A percentile compares a stretch with the other conserved stretches of the same genome.
Evolutionary conservation across 2,888 invertebrate genomes (phyloP).

Genomic region (Harmothoe impar): DNA sequence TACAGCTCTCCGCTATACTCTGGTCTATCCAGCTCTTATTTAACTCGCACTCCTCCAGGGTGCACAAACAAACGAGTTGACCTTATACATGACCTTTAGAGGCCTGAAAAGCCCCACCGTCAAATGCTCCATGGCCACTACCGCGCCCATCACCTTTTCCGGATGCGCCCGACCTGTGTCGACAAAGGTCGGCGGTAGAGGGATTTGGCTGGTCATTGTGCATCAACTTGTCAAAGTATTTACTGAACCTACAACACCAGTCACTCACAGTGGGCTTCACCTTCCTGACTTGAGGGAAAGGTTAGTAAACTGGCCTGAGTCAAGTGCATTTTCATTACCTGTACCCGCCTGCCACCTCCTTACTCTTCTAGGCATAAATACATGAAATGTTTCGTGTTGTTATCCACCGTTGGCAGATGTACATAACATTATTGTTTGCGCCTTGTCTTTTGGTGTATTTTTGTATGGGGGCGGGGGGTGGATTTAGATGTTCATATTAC

Average conservation of each 20-base stretch:
- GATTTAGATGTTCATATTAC: too few species aligned
- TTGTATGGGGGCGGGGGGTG: too few species aligned
- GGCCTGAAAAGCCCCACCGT: background rate
- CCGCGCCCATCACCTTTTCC: slow-evolving; percentile 43
- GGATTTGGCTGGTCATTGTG: slow-evolving; percentile 10
- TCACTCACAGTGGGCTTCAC: background rate
- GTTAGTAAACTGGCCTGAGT: background rate
- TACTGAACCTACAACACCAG: background rate
- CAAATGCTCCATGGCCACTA: background rate
- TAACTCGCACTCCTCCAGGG: background rate
- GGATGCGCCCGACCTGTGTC: slow-evolving; percentile 19
- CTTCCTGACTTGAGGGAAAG: slow-evolving; percentile 10
- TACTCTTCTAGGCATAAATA: too few species aligned
- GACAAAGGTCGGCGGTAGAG: slow-evolving; percentile 28
- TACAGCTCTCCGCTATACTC: background rate
- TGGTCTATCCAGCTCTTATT: background rate
- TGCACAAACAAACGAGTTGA: background rate
- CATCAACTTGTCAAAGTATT: slow-evolving; percentile 37
- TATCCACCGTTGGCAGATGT: too few species aligned
- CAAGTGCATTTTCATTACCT: slow-evolving; percentile 24
- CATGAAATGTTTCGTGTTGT: too few species aligned
- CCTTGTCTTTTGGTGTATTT: too few species aligned
- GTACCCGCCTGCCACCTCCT: background rate
- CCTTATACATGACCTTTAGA: slow-evolving; percentile 33
- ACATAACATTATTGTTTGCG: too few species aligned